phyloP scores from a whole-genome alignment of 2,113 vertebrate genomes.

The Procavia capensis region DNA sequence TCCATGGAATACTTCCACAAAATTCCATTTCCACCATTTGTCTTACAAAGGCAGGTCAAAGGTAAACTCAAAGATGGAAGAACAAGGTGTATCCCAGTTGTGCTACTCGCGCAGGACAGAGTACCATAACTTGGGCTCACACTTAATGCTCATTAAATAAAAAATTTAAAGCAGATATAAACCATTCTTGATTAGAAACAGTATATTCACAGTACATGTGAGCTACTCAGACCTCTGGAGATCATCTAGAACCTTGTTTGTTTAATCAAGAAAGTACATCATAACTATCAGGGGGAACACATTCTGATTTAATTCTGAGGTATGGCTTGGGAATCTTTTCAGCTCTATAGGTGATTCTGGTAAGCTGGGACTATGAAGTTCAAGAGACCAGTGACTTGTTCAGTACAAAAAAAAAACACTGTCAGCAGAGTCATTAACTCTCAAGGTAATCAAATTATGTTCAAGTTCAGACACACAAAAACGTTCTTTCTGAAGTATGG shows the following conservation, averaged over 20 bases:
- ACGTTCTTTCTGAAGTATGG: not conserved
- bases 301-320: slow-evolving; percentile 39
- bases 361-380: not conserved
- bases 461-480: not conserved
- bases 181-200: slow-evolving; percentile 44
- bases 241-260: not conserved
- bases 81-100: not conserved
- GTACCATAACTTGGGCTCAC: not conserved
- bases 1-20: not conserved
- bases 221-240: not conserved
- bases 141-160: not conserved
- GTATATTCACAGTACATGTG: not conserved
- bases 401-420: not conserved
- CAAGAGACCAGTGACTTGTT: not conserved
- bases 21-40: not conserved
- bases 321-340: not conserved
- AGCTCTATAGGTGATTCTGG: not conserved
- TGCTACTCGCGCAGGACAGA: not conserved
- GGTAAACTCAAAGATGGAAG: not conserved
- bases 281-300: not conserved
- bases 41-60: slow-evolving; percentile 50
- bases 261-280: not conserved
- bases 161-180: slow-evolving; percentile 19
- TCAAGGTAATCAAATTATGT: not conserved
- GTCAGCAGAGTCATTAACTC: not conserved